Conservation (phyloP, 2,113 vertebrate species). For the pig (Sus scrofa) region T2T-Sscrofa CM000816.6:50555501-50556000, state of each 20-base stretch:
- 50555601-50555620: too few relatives aligned
- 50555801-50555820: not conserved
- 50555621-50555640: too few relatives aligned
- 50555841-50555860: conserved; percentile 39
- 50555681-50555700: too few relatives aligned
- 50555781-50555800: not conserved
- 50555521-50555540: not conserved
- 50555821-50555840: not conserved
- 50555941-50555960: conserved; percentile 19
- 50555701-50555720: too few relatives aligned
- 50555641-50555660: too few relatives aligned
- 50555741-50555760: conserved; percentile 16
- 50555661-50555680: too few relatives aligned
- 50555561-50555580: not conserved
- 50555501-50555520: conserved; percentile 46
- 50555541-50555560: not conserved
- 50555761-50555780: conserved; percentile 17
- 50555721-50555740: not conserved
- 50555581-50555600: too few relatives aligned
- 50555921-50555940: conserved; percentile 11
- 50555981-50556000: not conserved
- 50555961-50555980: conserved; percentile 10
- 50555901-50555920: not conserved
- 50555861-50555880: conserved; percentile 37
- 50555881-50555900: not conserved